Evolutionary conservation across 2,888 invertebrate species (phyloP), one percentile per base, ranked within the genome.

Genomic region (Asteroscopus sphinx): DNA sequence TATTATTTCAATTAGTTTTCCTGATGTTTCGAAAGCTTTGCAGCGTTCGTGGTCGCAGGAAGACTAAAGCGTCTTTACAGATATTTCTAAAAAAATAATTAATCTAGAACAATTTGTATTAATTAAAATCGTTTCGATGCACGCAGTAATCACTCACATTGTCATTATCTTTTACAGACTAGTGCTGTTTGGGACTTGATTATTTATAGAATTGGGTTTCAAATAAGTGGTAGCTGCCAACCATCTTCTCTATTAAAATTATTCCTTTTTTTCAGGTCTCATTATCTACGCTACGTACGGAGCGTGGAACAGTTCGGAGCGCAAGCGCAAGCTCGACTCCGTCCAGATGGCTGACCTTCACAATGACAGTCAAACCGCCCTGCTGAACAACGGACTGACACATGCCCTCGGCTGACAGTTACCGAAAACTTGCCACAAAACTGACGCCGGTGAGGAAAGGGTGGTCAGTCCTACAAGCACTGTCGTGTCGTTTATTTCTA

Each of bases 231-330:
- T 9, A 2, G n/a, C n/a, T n/a, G n/a, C n/a, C n/a, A n/a, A n/a
- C 30, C 6, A 8, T 11, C 35, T 37, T 1, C 0, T 5, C 13
- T 2, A 2, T 8, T 3, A 28, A 2, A 16, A 8, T 5, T 28
- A 21, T 35, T 30, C 11, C 16, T 44, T 56, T 42, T 51, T 63
- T 86, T 68, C 88, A 96, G 97, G 97, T 69, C 91, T 97, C 3
- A 65, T 96, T 7, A 96, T 97, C 77, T 97, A 97, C 89, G 95
- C 96, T 67, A 91, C 94, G 8, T 97, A 97, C 85, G 97, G 97
- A 48, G 95, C 96, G 35, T 96, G 96, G 95, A 95, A 97, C 86
- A 97, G 97, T 72, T 88, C 88, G 0, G 95, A 95, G 74, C 87
- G 95, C 3, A 87, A 89, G 0, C 88, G 88, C 12, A 77, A 76